phyloP scores from a whole-genome alignment of 2,888 invertebrate species.

The Cylloceria caligata region DNA sequence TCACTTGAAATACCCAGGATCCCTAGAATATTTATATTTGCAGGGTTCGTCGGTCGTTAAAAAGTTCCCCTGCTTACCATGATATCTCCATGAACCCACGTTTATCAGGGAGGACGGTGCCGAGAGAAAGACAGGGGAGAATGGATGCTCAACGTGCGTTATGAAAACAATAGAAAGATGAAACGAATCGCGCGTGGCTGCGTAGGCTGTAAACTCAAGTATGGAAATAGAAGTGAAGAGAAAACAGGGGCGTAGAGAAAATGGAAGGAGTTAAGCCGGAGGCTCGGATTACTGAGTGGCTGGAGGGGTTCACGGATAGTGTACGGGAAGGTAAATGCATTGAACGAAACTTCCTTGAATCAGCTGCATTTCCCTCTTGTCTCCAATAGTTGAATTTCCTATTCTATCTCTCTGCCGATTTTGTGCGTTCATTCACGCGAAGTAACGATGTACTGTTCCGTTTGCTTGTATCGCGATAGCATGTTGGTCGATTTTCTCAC shows the following conservation, averaged over 20 bases:
- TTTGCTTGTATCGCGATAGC: not conserved
- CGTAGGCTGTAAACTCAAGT: not conserved
- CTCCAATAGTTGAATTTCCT: not conserved
- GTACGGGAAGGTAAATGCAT: conserved; percentile 54
- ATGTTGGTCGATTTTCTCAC: not conserved
- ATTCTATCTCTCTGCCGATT: not conserved
- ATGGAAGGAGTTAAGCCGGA: conserved; percentile 23
- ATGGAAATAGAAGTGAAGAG: conserved; percentile 13
- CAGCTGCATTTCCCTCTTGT: conserved; percentile 29
- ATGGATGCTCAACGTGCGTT: conserved; percentile 14
- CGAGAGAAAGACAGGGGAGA: not conserved
- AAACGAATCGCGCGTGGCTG: conserved; percentile 33
- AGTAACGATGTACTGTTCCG: conserved; percentile 3
- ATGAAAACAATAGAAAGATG: conserved; percentile 47
- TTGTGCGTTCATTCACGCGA: not conserved
- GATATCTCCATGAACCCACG: conserved; percentile 14
- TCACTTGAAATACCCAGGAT: conserved; percentile 33
- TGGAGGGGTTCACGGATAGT: not conserved
- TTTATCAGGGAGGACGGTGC: not conserved
- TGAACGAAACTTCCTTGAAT: conserved; percentile 38
- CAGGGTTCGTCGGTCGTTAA: conserved; percentile 4
- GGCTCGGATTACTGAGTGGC: conserved; percentile 43
- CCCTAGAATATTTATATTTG: conserved; percentile 52
- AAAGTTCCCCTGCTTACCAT: not conserved
- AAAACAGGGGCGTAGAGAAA: conserved; percentile 24